Evolutionary conservation across 2,888 invertebrate species (phyloP).

Genomic region (Chloromyia formosa): DNA sequence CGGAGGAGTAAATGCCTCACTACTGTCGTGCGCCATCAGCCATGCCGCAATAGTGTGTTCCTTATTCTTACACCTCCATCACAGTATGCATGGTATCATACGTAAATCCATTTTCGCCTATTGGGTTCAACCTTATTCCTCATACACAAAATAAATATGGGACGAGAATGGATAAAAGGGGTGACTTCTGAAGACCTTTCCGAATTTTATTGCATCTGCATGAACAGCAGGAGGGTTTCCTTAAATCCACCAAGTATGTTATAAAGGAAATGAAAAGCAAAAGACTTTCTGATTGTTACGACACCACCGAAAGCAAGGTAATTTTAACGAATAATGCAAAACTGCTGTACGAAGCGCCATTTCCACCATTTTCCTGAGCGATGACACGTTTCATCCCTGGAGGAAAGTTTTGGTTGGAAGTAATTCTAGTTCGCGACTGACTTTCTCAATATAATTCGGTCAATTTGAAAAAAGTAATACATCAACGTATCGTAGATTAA

Average conservation of each 20-base stretch:
- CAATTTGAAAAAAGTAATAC: no score
- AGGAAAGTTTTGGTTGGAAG: slow-evolving; percentile 23
- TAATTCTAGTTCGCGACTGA: no score
- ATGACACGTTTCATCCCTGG: slow-evolving; percentile 24
- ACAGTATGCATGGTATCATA: background rate
- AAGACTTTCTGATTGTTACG: slow-evolving; percentile 47
- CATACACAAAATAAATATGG: slow-evolving; percentile 1
- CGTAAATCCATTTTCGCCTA: slow-evolving; percentile 30
- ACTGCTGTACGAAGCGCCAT: slow-evolving; percentile 12
- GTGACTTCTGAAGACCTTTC: slow-evolving; percentile 44
- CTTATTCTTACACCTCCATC: slow-evolving; percentile 30
- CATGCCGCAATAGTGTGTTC: background rate
- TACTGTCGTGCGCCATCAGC: slow-evolving; percentile 14
- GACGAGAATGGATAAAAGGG: slow-evolving; percentile 37
- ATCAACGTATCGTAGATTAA: no score
- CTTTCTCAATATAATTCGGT: no score
- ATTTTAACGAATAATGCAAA: slow-evolving; percentile 25
- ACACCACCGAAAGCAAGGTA: slow-evolving; percentile 33
- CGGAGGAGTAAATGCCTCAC: slow-evolving; percentile 2
- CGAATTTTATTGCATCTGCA: slow-evolving; percentile 49
- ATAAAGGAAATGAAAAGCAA: slow-evolving; percentile 44
- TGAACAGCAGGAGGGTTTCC: slow-evolving; percentile 40
- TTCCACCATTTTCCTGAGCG: slow-evolving; percentile 9
- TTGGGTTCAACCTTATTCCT: slow-evolving; percentile 3
- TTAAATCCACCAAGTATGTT: slow-evolving; percentile 38